phyloP scores from a whole-genome alignment of 2,888 invertebrate genomes.

The Kryphioiulus occultus region DNA sequence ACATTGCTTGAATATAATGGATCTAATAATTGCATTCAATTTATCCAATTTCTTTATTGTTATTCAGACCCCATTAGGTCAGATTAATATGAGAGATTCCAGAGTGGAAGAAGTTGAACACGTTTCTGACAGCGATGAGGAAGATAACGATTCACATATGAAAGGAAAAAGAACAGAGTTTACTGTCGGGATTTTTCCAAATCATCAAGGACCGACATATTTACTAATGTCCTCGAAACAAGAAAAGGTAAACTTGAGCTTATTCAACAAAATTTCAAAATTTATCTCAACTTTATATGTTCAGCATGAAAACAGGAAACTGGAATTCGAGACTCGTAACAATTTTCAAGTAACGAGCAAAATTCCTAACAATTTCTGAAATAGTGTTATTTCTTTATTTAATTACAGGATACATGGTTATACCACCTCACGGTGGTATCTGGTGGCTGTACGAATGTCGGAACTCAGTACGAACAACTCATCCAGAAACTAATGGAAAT shows the following conservation, averaged over 20 bases:
- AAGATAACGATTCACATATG: slow-evolving; percentile 70
- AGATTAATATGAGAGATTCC: slow-evolving; percentile 94
- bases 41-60: slow-evolving; percentile 46
- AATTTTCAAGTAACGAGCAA: too few species aligned
- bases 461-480: slow-evolving; percentile 95
- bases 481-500: slow-evolving; percentile 96
- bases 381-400: slow-evolving; percentile 45
- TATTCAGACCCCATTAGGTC: slow-evolving; percentile 86
- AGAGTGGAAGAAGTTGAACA: slow-evolving; percentile 94
- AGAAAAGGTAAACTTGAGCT: slow-evolving; percentile 88
- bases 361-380: too few species aligned
- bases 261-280: too few species aligned
- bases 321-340: too few species aligned
- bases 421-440: slow-evolving; percentile 85
- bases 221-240: slow-evolving; percentile 89
- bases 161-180: slow-evolving; percentile 69
- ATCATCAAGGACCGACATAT: slow-evolving; percentile 92
- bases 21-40: not conserved
- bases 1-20: not conserved
- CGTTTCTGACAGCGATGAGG: slow-evolving; percentile 88
- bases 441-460: slow-evolving; percentile 83
- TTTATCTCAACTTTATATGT: too few species aligned
- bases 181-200: slow-evolving; percentile 93
- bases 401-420: slow-evolving; percentile 68
- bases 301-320: too few species aligned